phyloP scores from a whole-genome alignment of 2,113 vertebrate genomes.

The Siniperca knerii region DNA sequence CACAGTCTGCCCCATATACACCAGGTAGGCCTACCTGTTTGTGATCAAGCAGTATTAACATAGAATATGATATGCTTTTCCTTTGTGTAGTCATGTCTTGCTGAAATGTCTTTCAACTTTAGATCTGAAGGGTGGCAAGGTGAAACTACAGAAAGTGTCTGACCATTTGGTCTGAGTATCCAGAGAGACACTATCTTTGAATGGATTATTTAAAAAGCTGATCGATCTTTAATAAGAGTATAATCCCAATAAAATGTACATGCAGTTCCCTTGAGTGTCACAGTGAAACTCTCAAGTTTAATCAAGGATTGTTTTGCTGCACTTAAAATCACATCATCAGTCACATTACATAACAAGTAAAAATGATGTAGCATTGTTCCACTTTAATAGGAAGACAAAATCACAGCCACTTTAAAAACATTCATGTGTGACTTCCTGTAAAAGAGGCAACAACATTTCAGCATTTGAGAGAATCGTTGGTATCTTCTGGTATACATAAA shows the following conservation, averaged over 20 bases:
- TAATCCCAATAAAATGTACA: neutral
- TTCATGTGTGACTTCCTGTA: neutral
- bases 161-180: neutral
- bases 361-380: neutral
- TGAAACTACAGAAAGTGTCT: constrained; percentile 30
- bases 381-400: neutral
- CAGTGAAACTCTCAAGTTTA: neutral
- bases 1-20: constrained; percentile 33
- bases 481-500: neutral
- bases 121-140: constrained; percentile 9
- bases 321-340: neutral
- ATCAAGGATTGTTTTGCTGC: neutral
- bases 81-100: neutral
- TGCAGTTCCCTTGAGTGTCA: neutral
- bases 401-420: neutral
- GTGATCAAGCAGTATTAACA: constrained; percentile 53
- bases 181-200: neutral
- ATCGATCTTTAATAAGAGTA: neutral
- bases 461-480: neutral
- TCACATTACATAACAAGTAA: neutral
- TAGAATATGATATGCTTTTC: constrained; percentile 18
- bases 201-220: neutral
- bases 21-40: constrained; percentile 2
- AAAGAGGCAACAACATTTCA: neutral
- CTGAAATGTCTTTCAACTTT: constrained; percentile 12